Percentiles rank a stretch among this genome's conserved stretches.
These are phyloP conservation scores for Nasonia vitripennis DNA, from an alignment of 1,140 invertebrate species.

Conservation along the genomic window DNA sequence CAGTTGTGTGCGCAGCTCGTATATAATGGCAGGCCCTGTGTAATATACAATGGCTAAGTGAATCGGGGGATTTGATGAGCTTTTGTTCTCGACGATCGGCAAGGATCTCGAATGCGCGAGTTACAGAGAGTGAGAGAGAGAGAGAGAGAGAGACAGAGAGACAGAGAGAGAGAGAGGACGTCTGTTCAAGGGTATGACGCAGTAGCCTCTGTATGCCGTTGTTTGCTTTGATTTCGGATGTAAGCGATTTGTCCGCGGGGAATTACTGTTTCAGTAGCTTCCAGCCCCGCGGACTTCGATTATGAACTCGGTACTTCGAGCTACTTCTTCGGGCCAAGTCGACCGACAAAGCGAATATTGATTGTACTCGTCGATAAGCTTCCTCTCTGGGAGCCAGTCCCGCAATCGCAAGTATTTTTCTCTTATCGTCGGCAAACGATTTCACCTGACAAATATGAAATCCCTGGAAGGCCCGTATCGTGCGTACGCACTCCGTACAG, in stretches of 20 bases:
- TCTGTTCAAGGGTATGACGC: neutral
- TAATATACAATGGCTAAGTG: neutral
- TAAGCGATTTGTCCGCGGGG: neutral
- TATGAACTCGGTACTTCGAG: neutral
- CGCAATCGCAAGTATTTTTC: neutral
- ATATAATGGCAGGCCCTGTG: neutral
- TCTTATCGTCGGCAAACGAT: constrained; percentile 13
- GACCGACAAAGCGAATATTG: too few relatives aligned
- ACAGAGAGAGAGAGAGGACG: neutral
- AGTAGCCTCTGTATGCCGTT: neutral
- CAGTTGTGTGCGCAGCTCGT: neutral
- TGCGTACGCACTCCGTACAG: neutral
- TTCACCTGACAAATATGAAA: constrained; percentile 37
- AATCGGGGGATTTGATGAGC: neutral
- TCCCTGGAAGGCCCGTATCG: neutral
- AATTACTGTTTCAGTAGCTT: neutral
- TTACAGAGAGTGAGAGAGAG: neutral
- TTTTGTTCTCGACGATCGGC: neutral
- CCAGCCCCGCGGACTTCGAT: neutral
- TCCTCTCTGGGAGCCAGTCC: too few relatives aligned
- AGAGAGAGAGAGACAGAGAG: neutral
- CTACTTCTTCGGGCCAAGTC: too few relatives aligned
- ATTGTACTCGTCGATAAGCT: too few relatives aligned
- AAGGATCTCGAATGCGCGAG: neutral
- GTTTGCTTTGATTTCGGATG: neutral